Evolutionary conservation across 2,113 vertebrate genomes (phyloP).

Genomic region (Taxidea taxus): DNA sequence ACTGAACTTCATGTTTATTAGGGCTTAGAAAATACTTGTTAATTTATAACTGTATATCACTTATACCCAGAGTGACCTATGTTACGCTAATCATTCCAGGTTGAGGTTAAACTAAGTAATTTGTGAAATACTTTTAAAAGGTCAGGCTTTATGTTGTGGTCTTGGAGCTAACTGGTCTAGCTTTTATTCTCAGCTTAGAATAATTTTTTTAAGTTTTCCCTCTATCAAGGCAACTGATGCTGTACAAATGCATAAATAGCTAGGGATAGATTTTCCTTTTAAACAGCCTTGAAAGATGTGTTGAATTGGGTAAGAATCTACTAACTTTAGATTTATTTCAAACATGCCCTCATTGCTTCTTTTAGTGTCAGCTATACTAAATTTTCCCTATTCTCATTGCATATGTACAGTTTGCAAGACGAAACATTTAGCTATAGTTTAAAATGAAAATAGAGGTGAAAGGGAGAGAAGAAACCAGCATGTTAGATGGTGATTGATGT

Average conservation of each 20-base stretch:
- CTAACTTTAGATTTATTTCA: conserved; percentile 45
- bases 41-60: not conserved
- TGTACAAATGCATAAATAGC: not conserved
- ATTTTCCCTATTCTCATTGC: not conserved
- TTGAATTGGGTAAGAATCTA: conserved; percentile 8
- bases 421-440: not conserved
- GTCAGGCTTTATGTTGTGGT: not conserved
- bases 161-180: not conserved
- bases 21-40: not conserved
- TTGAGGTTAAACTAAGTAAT: not conserved
- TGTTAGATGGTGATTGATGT: not conserved
- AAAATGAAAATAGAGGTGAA: not conserved
- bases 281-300: not conserved
- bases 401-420: not conserved
- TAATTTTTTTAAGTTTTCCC: not conserved
- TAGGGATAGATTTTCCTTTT: not conserved
- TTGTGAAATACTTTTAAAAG: not conserved
- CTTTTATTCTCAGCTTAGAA: not conserved
- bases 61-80: not conserved
- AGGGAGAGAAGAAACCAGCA: not conserved
- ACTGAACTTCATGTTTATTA: not conserved
- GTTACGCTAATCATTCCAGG: not conserved
- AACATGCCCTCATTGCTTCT: not conserved
- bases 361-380: not conserved
- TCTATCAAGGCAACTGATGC: not conserved